A percentile compares a stretch with the other conserved stretches of the same genome.
These are phyloP conservation scores for Chrysina gloriosa DNA, from an alignment of 2,888 invertebrate species.

Conservation along the genomic window DNA sequence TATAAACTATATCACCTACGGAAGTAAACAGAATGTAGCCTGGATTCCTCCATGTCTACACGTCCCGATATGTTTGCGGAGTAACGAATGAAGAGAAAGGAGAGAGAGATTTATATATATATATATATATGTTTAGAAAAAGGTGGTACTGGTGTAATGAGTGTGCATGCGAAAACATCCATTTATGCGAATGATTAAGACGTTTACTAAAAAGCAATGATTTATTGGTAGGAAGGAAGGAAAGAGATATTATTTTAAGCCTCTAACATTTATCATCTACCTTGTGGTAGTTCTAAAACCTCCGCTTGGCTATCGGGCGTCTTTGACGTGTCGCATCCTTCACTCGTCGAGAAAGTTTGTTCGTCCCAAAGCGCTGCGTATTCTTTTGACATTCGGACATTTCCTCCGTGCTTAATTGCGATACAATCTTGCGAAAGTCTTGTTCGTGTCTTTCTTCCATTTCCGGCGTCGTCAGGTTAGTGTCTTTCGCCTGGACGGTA, in stretches of 20 bases:
- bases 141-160: conserved; percentile 33
- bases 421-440: conserved; percentile 66
- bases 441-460: conserved; percentile 61
- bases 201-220: conserved; percentile 36
- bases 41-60: conserved; percentile 32
- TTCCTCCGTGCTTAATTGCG: conserved; percentile 67
- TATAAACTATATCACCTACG: conserved; percentile 64
- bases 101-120: conserved; percentile 15
- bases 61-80: conserved; percentile 62
- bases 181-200: conserved; percentile 39
- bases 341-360: conserved; percentile 63
- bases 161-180: conserved; percentile 42
- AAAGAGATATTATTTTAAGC: conserved; percentile 42
- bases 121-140: conserved; percentile 2
- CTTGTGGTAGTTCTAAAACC: conserved; percentile 64
- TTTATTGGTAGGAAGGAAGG: conserved; percentile 32
- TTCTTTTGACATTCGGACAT: conserved; percentile 66
- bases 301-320: conserved; percentile 65
- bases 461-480: conserved; percentile 59
- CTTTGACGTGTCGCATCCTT: conserved; percentile 63
- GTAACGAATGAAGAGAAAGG: conserved; percentile 32
- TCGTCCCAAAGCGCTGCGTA: conserved; percentile 66
- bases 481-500: conserved; percentile 54
- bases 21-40: conserved; percentile 44
- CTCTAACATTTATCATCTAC: conserved; percentile 62